Evolutionary conservation across 2,113 vertebrate species (phyloP).

Genomic region (Perca schrenkii): DNA sequence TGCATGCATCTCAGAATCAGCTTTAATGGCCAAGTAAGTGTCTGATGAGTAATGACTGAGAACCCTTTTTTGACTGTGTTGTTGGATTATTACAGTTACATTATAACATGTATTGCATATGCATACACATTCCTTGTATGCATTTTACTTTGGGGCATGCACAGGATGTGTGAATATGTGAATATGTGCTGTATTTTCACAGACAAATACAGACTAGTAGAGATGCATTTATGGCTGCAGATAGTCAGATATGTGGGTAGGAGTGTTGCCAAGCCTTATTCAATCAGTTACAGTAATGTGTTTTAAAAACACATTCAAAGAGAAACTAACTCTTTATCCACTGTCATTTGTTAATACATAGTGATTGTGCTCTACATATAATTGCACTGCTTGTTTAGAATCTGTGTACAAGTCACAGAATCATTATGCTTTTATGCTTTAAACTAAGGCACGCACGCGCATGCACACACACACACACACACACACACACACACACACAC

Average conservation of each 20-base stretch:
- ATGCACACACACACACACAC: too few relatives aligned
- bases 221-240: conserved; percentile 37
- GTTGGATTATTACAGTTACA: too few relatives aligned
- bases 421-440: neutral
- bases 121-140: too few relatives aligned
- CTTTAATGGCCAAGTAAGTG: too few relatives aligned
- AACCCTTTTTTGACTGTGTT: too few relatives aligned
- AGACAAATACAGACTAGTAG: conserved; percentile 57
- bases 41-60: too few relatives aligned
- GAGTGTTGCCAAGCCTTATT: conserved; percentile 2
- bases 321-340: neutral
- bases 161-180: neutral
- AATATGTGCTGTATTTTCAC: conserved; percentile 47
- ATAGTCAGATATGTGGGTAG: conserved; percentile 19
- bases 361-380: neutral
- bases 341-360: neutral
- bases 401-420: neutral
- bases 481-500: neutral
- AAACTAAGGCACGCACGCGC: neutral
- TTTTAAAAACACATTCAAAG: neutral
- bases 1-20: neutral
- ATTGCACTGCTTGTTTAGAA: neutral
- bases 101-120: too few relatives aligned
- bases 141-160: conserved; percentile 32
- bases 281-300: neutral